These are phyloP conservation scores for Paguma larvata DNA, from an alignment of 2,797 vertebrate species.

Conservation along the genomic window DNA sequence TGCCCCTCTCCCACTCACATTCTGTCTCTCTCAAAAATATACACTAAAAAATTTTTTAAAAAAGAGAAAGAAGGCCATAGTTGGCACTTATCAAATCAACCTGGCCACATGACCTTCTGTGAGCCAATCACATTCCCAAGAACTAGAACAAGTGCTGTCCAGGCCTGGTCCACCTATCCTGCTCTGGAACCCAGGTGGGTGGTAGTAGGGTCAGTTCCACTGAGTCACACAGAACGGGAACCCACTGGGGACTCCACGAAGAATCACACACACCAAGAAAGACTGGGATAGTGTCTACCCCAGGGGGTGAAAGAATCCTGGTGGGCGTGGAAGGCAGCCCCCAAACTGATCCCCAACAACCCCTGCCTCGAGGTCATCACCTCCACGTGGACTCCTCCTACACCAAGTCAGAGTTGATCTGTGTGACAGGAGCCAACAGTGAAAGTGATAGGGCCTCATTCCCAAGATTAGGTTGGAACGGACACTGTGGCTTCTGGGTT, in stretches of 20 bases:
- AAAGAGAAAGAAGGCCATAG: no score
- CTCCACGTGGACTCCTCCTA: background rate
- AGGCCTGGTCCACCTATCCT: background rate
- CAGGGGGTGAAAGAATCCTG: background rate
- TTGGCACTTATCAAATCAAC: background rate
- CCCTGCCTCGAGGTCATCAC: background rate
- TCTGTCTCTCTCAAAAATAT: no score
- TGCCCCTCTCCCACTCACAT: no score
- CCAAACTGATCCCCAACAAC: background rate
- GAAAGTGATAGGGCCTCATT: accelerated
- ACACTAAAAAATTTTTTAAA: no score
- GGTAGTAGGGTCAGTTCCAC: no score
- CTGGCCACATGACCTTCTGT: background rate
- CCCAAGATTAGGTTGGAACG: background rate
- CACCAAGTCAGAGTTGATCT: background rate
- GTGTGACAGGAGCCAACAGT: background rate
- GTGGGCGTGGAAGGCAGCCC: background rate
- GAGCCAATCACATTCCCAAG: background rate
- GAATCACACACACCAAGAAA: background rate
- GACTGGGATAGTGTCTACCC: background rate
- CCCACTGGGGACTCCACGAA: no score
- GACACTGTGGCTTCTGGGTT: background rate
- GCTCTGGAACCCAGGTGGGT: background rate
- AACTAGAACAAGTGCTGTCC: no score
- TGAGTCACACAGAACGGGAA: background rate